Conservation (phyloP, 92 coral and sea anemone genomes). For the Palythoa heliodiscus region DNA sequence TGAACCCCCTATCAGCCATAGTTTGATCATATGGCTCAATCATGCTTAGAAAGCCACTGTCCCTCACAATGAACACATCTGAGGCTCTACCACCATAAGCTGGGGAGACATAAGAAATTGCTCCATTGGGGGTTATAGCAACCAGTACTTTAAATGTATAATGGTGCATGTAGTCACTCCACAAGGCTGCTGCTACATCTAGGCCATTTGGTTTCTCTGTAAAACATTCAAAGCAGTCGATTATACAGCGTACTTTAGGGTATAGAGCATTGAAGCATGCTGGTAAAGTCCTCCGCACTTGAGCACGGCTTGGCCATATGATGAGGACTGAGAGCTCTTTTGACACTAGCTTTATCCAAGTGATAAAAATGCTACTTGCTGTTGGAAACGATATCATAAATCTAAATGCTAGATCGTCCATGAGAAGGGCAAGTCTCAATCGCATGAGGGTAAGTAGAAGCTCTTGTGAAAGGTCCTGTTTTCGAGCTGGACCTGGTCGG, state of each 20-base stretch:
- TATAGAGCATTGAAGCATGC: constrained; percentile 43
- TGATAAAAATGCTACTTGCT: constrained; percentile 53
- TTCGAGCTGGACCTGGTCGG: constrained; percentile 49
- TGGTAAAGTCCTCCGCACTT: constrained; percentile 14
- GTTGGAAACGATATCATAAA: constrained; percentile 35
- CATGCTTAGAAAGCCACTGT: constrained; percentile 60
- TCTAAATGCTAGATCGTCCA: no score
- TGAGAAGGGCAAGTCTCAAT: constrained; percentile 50
- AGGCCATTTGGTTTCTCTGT: constrained; percentile 64
- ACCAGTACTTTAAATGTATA: constrained; percentile 64
- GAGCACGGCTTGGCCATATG: constrained; percentile 19
- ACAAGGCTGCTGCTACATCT: constrained; percentile 67
- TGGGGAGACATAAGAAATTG: constrained; percentile 64
- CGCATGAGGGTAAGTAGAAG: constrained; percentile 58
- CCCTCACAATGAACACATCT: constrained; percentile 62
- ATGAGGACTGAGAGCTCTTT: constrained; percentile 52
- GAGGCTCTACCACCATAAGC: constrained; percentile 76
- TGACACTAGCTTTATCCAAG: constrained; percentile 61
- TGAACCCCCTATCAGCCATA: constrained; percentile 80
- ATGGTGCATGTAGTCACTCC: constrained; percentile 75
- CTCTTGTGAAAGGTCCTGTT: constrained; percentile 52
- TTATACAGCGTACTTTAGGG: constrained; percentile 61
- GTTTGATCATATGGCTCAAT: constrained; percentile 70
- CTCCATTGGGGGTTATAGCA: constrained; percentile 68
- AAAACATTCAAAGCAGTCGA: constrained; percentile 71